Evolutionary conservation across 2,797 vertebrate genomes (phyloP), one percentile per base, ranked within the genome.

Genomic region (Nyctalus aviator): DNA sequence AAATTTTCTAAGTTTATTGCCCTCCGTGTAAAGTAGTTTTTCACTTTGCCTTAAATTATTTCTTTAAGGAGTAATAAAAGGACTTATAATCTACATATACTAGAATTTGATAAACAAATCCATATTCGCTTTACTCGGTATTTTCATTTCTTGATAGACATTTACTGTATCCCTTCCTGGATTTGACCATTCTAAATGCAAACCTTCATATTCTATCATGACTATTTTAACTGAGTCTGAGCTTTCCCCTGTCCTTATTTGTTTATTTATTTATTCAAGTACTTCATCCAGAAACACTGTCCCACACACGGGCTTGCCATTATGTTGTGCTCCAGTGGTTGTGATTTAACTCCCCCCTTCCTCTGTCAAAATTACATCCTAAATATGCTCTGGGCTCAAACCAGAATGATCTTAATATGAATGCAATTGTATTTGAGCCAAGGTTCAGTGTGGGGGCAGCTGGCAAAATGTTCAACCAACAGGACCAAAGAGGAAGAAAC

Each of bases 391-490:
- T 84, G 83, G 82, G 85, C 90, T 93, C 84, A 73, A 83, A 95
- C 82, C 93, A 94, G 78, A 92, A 84, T 85, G 75, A 91, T 79
- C 90, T 95, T 78, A 91, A 84, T 73, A 78, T 95, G 84, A 90
- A 72, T 53, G 59, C 64, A 82, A 14, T 84, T 93, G 83, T 90
- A 57, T 94, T n/a, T 81, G 90, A 95, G 94, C 82, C 94, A 95
- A 84, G 79, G 71, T 95, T 97, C 93, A 93, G 75, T 69, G 66
- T 91, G 81, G 41, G 94, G 83, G 90, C 90, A 96, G 93, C 94
- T 88, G 81, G 94, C 91, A 91, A 92, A 94, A 75, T 81, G 66
- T 88, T 88, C 84, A 94, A 90, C 89, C 88, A 90, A 94, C 84
- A 88, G 78, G 87, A 93, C 91, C 87, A 86, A 90, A 95, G 59